Evolutionary conservation across 1,140 invertebrate species (phyloP).

Genomic region (Bombus breviceps): DNA sequence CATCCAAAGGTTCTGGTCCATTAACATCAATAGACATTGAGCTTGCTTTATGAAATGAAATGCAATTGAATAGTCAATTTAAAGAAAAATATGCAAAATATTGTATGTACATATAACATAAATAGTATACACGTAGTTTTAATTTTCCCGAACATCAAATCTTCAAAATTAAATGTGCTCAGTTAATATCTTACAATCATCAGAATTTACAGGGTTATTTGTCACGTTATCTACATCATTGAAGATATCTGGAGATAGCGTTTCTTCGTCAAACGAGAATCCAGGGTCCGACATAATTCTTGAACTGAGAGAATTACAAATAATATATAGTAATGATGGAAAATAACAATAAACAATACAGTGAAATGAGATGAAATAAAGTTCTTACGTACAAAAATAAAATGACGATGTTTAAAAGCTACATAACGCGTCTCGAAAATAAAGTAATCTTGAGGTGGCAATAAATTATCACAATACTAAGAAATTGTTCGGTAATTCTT

Average conservation of each 20-base stretch:
- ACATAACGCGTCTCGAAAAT: not conserved
- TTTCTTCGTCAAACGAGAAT: constrained; percentile 70
- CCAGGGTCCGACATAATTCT: constrained; percentile 64
- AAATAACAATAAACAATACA: not conserved
- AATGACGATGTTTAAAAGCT: not conserved
- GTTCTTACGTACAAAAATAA: constrained; percentile 12
- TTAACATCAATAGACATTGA: constrained; percentile 62
- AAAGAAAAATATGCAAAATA: not conserved
- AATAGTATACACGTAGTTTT: not conserved
- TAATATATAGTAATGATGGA: not conserved
- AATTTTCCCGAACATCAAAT: constrained; percentile 13
- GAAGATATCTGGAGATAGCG: constrained; percentile 69
- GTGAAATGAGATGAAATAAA: constrained; percentile 14
- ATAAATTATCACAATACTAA: not conserved
- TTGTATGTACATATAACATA: constrained; percentile 1
- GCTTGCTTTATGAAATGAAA: constrained; percentile 61
- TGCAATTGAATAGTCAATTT: constrained; percentile 15
- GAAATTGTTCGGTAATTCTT: not conserved
- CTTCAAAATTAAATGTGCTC: not conserved
- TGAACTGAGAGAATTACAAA: constrained; percentile 15
- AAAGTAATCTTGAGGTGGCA: not conserved
- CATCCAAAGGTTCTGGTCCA: constrained; percentile 70
- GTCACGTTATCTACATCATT: constrained; percentile 64
- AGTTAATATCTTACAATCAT: constrained; percentile 57
- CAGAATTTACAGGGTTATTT: constrained; percentile 39